Conservation (phyloP, 2,888 invertebrate genomes). For the Tetragonula carbonaria region DNA sequence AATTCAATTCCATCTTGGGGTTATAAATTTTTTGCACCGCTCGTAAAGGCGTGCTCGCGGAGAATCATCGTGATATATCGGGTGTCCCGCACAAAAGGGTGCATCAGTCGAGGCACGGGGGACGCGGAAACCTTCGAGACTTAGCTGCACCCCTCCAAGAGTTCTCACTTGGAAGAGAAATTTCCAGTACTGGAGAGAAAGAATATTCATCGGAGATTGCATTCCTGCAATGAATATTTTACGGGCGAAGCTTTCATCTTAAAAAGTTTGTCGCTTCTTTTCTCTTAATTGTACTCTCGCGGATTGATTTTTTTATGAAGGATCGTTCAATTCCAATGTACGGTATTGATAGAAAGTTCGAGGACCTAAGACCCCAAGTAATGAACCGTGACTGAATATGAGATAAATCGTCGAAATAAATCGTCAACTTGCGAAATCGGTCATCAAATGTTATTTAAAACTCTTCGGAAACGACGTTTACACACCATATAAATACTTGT, state of each 20-base stretch:
- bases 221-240: background rate
- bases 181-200: background rate
- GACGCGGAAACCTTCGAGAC: background rate
- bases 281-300: background rate
- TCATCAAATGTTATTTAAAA: too few relatives aligned
- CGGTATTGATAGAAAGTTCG: too few relatives aligned
- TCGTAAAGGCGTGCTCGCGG: slow-evolving; percentile 70
- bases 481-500: too few relatives aligned
- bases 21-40: slow-evolving; percentile 72
- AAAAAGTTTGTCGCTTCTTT: background rate
- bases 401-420: too few relatives aligned
- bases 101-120: slow-evolving; percentile 19
- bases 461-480: too few relatives aligned
- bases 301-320: background rate
- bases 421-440: too few relatives aligned
- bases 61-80: slow-evolving; percentile 69
- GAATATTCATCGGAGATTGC: background rate
- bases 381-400: too few relatives aligned
- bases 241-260: background rate
- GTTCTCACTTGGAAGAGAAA: background rate
- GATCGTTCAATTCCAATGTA: background rate
- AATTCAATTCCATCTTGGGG: slow-evolving; percentile 73
- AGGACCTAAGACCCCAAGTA: too few relatives aligned
- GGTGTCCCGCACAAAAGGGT: slow-evolving; percentile 60
- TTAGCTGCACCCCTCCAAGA: background rate